These are phyloP conservation scores for Drosophila setosimentum DNA, from an alignment of 2,888 invertebrate species.

Conservation along the genomic window DNA sequence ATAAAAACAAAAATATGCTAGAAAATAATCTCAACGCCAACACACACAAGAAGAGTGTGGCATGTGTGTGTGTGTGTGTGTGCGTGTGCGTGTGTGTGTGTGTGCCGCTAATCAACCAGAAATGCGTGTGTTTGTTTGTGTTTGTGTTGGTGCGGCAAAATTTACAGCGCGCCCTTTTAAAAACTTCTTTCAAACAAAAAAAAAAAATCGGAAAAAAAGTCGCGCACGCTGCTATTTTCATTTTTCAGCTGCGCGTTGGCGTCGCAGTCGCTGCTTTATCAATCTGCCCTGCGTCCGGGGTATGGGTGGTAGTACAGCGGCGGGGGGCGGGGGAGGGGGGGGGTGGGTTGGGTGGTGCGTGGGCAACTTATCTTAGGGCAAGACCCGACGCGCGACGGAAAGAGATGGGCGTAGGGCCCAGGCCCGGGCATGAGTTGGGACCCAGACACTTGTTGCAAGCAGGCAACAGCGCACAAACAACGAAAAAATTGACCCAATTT, in stretches of 20 bases:
- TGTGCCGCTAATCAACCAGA: conserved; percentile 62
- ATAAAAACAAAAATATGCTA: conserved; percentile 58
- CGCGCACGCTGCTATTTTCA: conserved; percentile 57
- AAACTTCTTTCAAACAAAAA: conserved; percentile 54
- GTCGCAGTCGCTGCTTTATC: conserved; percentile 66
- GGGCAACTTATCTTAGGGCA: conserved; percentile 73
- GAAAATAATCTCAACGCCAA: conserved; percentile 77
- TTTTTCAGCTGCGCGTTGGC: conserved; percentile 62
- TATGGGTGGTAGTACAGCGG: not conserved
- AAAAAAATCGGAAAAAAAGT: conserved; percentile 19
- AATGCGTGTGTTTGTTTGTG: conserved; percentile 29
- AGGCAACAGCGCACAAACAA: conserved; percentile 47
- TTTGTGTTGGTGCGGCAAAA: conserved; percentile 59
- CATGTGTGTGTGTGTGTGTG: not conserved
- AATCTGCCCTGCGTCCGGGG: conserved; percentile 30
- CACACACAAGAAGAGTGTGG: conserved; percentile 36
- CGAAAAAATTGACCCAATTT: conserved; percentile 63
- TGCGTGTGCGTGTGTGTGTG: conserved; percentile 26
- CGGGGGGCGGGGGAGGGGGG: no score
- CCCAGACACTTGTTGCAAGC: conserved; percentile 78
- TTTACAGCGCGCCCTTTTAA: conserved; percentile 74
- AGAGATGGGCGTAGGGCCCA: conserved; percentile 58
- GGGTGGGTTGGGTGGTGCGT: conserved; percentile 17
- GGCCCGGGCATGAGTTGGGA: conserved; percentile 18
- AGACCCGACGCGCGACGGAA: conserved; percentile 65